These are phyloP conservation scores for Chaenodraco wilsoni DNA, from an alignment of 2,797 vertebrate species.

Conservation along the genomic window DNA sequence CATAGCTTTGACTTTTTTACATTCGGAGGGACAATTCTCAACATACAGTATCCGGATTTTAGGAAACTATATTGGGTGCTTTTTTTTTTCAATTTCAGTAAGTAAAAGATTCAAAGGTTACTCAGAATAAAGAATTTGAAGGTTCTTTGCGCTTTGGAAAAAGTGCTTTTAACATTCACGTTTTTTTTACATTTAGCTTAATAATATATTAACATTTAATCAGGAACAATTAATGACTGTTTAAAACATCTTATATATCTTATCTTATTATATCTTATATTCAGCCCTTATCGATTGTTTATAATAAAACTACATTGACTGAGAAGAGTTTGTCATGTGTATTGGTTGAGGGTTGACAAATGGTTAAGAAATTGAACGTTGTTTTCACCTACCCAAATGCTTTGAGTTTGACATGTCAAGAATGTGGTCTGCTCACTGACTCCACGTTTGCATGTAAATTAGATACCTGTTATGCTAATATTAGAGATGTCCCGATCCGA, in stretches of 20 bases:
- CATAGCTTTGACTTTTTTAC: too few relatives aligned
- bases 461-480: constrained; percentile 56
- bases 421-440: constrained; percentile 22
- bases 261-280: not conserved
- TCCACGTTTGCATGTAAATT: constrained; percentile 50
- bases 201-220: not conserved
- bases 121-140: not conserved
- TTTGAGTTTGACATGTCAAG: constrained; percentile 14
- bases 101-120: too few relatives aligned
- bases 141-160: not conserved
- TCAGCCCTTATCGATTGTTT: not conserved
- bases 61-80: too few relatives aligned
- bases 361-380: not conserved
- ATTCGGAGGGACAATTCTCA: too few relatives aligned
- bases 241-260: too few relatives aligned
- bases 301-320: not conserved
- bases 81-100: too few relatives aligned
- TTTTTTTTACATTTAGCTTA: not conserved
- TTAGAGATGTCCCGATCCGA: too few relatives aligned
- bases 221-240: not conserved
- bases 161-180: not conserved
- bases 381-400: constrained; percentile 17
- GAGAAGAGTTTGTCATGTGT: not conserved
- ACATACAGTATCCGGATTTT: too few relatives aligned
- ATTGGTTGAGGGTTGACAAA: not conserved